Conservation (phyloP, 1,140 invertebrate genomes). For the Pachyrhynchus sulphureomaculatus region DNA sequence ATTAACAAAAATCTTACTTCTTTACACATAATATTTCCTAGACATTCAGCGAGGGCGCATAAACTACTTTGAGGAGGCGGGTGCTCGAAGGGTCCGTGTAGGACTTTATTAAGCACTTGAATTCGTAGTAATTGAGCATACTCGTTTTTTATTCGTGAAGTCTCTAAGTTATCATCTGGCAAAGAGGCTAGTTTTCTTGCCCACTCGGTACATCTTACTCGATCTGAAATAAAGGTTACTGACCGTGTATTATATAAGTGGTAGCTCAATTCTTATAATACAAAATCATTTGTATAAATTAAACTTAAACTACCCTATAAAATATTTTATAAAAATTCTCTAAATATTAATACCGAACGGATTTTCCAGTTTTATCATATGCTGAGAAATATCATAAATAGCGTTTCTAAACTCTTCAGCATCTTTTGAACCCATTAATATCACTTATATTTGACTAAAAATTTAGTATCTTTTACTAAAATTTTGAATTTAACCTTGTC, state of each 20-base stretch:
- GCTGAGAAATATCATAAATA: conserved; percentile 44
- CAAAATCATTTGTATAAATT: too few species aligned
- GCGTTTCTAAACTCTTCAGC: conserved; percentile 48
- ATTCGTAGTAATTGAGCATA: conserved; percentile 56
- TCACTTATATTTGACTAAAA: background rate
- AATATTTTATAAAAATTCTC: background rate
- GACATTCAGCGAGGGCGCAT: conserved; percentile 49
- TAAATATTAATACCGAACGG: conserved; percentile 45
- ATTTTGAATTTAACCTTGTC: background rate
- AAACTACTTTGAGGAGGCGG: conserved; percentile 45
- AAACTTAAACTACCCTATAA: background rate
- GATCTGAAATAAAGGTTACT: conserved; percentile 44
- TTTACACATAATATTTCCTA: conserved; percentile 50
- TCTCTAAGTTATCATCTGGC: conserved; percentile 51
- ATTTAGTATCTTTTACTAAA: conserved; percentile 1
- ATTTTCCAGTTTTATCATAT: conserved; percentile 42
- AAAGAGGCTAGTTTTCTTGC: conserved; percentile 50
- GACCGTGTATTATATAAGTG: too few species aligned
- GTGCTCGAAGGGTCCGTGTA: conserved; percentile 53
- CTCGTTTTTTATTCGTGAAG: conserved; percentile 53
- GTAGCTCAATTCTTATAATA: too few species aligned
- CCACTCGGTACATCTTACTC: conserved; percentile 57
- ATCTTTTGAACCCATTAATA: conserved; percentile 44
- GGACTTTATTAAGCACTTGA: conserved; percentile 51
- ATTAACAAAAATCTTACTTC: too few species aligned